Percentiles rank a stretch among this genome's conserved stretches.
Conservation (phyloP, 64 coral and sea anemone genomes). For the Hydrozoanthus tunicans region DNA sequence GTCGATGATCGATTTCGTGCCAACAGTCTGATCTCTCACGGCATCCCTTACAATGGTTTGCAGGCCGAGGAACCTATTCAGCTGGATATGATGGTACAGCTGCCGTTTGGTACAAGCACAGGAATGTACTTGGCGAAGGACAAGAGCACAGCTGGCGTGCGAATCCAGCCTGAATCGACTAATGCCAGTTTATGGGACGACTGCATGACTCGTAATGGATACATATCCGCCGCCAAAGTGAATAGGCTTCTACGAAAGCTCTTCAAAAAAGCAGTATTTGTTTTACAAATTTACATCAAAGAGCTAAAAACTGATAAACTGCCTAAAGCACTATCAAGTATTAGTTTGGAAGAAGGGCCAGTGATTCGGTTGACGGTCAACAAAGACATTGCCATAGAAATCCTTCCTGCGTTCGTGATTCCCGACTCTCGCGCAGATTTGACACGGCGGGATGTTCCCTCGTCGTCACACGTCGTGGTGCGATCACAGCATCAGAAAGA, state of each 20-base stretch:
- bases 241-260: slow-evolving; percentile 79
- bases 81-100: slow-evolving; percentile 90
- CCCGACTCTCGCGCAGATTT: slow-evolving; percentile 79
- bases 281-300: slow-evolving; percentile 89
- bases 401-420: slow-evolving; percentile 90
- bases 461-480: slow-evolving; percentile 84
- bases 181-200: slow-evolving; percentile 81
- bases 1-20: slow-evolving; percentile 95
- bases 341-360: slow-evolving; percentile 79
- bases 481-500: slow-evolving; percentile 71
- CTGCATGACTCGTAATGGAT: slow-evolving; percentile 87
- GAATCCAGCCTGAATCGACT: slow-evolving; percentile 77
- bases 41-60: slow-evolving; percentile 91
- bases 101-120: slow-evolving; percentile 79
- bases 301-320: slow-evolving; percentile 80
- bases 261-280: slow-evolving; percentile 93
- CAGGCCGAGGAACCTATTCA: slow-evolving; percentile 91
- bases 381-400: slow-evolving; percentile 85
- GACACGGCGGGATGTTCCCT: slow-evolving; percentile 74
- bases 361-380: slow-evolving; percentile 82
- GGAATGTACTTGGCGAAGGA: slow-evolving; percentile 86
- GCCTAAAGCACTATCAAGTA: slow-evolving; percentile 78
- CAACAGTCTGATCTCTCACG: slow-evolving; percentile 91
- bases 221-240: slow-evolving; percentile 86
- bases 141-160: slow-evolving; percentile 63